Conservation (phyloP, 2,888 invertebrate species). For the Drosophila bunnanda region DNA sequence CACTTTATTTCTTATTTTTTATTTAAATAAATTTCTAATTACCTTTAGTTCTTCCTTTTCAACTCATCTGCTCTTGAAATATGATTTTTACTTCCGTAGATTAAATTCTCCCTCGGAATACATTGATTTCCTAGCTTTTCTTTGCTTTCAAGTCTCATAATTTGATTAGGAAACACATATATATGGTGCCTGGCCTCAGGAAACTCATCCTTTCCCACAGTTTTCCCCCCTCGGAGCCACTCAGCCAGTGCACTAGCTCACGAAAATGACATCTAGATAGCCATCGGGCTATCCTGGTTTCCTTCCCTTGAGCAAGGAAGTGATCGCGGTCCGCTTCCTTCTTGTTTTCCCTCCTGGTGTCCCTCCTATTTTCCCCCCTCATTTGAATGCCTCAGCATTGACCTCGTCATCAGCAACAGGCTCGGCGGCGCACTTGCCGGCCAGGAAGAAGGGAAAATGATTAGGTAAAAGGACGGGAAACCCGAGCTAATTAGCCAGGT, state of each 20-base stretch:
- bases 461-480: conserved; percentile 14
- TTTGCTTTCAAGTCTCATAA: background rate
- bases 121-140: background rate
- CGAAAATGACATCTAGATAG: conserved; percentile 63
- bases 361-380: conserved; percentile 21
- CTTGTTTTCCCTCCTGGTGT: conserved; percentile 33
- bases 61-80: too few relatives aligned
- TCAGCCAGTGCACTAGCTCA: conserved; percentile 27
- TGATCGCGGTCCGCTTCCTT: conserved; percentile 46
- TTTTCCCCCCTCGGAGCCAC: conserved; percentile 4
- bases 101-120: background rate
- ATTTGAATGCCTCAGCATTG: conserved; percentile 63
- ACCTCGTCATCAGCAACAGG: conserved; percentile 61
- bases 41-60: background rate
- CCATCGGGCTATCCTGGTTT: conserved; percentile 63
- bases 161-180: background rate
- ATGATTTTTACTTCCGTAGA: too few relatives aligned
- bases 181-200: background rate
- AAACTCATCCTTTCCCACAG: conserved; percentile 28
- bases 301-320: conserved; percentile 57
- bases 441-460: conserved; percentile 1
- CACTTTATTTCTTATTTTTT: too few relatives aligned
- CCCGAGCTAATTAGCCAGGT: conserved; percentile 62
- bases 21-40: background rate
- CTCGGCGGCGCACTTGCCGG: conserved; percentile 61